phyloP scores from a whole-genome alignment of 2,888 invertebrate genomes.

The Polydrusus pterygomalis region DNA sequence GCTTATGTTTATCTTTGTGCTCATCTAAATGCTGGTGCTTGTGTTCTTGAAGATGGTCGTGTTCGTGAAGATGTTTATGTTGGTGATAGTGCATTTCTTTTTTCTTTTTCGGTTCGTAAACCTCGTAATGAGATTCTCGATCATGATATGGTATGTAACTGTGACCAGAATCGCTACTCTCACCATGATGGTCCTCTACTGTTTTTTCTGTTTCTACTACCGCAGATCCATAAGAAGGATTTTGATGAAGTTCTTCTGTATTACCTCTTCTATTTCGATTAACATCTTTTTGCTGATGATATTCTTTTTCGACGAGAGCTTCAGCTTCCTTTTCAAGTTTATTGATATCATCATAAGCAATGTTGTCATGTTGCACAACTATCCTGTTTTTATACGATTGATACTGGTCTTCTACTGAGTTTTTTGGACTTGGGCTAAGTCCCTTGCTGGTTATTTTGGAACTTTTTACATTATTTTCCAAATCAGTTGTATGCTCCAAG shows the following conservation, averaged over 20 bases:
- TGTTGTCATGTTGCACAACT: not conserved
- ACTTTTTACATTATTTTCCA: not conserved
- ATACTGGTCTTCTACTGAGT: not conserved
- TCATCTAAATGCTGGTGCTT: constrained; percentile 55
- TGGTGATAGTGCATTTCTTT: constrained; percentile 65
- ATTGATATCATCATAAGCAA: not conserved
- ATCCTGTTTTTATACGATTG: not conserved
- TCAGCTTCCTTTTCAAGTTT: constrained; percentile 32
- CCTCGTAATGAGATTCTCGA: constrained; percentile 1
- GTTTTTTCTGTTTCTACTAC: not conserved
- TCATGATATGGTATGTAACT: constrained; percentile 7
- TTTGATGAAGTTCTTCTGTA: not conserved
- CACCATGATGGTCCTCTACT: constrained; percentile 5
- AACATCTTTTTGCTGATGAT: not conserved
- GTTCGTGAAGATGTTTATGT: constrained; percentile 66
- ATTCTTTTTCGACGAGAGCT: constrained; percentile 23
- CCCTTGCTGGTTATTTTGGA: not conserved
- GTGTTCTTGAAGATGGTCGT: constrained; percentile 64
- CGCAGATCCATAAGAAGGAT: not conserved
- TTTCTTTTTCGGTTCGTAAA: constrained; percentile 50
- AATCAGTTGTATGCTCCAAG: not conserved
- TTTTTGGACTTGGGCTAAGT: not conserved
- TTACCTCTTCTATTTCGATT: constrained; percentile 36
- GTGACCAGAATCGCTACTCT: constrained; percentile 21
- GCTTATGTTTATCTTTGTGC: constrained; percentile 50